Evolutionary conservation across 1,140 invertebrate genomes (phyloP), one percentile per base, ranked within the genome.

Genomic region (Drosophila pseudoananassae): DNA sequence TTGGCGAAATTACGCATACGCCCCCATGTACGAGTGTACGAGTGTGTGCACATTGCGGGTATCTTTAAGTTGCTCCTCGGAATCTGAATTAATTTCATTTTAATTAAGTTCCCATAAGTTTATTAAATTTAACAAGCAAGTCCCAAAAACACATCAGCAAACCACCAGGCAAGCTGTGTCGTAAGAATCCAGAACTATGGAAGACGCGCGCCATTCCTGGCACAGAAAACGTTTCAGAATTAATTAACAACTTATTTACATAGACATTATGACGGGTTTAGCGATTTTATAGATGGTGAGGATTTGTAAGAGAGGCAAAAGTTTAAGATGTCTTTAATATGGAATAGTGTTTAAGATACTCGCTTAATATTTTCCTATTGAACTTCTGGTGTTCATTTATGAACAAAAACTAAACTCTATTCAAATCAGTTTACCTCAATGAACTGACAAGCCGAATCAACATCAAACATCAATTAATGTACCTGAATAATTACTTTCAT

Each of bases 201-300:
- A 69, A 29, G 64, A 52, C 33, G 47, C 53, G 20, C 66, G 29
- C 61, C 10, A 66, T 40, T 66, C 29, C 43, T 54, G 50, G 50
- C 66, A 69, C 66, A 56, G 49, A 60, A 77, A 78, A 51, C 75
- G 56, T 75, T 84, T 73, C 80, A 58, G 84, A 84, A 76, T 85
- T 85, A 84, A 84, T 84, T 76, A 84, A 85, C 76, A 84, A 76
- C 71, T 73, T 80, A 84, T 76, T 80, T 76, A 69, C 65, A 75
- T 80, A 72, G 78, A 31, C 43, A 60, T 59, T 64, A 51, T 53
- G 58, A 65, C 51, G 58, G 52, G 52, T 69, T 45, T 47, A 31
- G 23, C 45, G 29, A 17, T 36, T 12, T n/a, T 12, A 36, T 12
- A n/a, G 33, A 36, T 36, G 12, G 40, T 49, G 12, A 12, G 40